Base-by-base conservation (phyloP, 2,888 invertebrate genomes). In the Ormia ochracea region DNA sequence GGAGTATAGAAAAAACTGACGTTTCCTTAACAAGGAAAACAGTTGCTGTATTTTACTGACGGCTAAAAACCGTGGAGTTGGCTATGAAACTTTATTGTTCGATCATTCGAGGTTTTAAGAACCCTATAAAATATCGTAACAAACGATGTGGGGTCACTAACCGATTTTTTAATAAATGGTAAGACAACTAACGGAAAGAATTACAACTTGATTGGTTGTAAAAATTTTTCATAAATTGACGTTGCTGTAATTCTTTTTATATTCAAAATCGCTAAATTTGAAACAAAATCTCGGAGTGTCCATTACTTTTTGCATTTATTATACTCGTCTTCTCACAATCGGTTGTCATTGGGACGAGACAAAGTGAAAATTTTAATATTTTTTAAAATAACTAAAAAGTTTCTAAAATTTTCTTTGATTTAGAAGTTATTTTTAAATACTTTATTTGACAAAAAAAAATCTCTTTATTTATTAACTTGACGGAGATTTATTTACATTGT, bases 321-420 rank as follows among this genome's bases (percentile, higher is more conserved):
- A 19, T 43, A 66, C 50, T 70, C 72, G 36, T 72, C 48, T 72
- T 54, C 41, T 65, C 50, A 33, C 50, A 52, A 65, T 76, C 68
- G 76, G 80, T 68, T 80, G 76, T 76, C 72, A 41, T 70, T 80
- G 72, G 45, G 48, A 45, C 61, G 76, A 73, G 72, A 72, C 59
- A 31, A 26, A 56, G 59, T 63, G 69, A 63, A 69, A 80, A 73
- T 63, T 63, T 69, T 63, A 59, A 43, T 74, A 75, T 72, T 43
- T 74, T 74, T 58, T 61, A 61, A 66, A 66, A 65, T 54, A 56
- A 63, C 2, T 56, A 43, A 58, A 70, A 61, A 69, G 65, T 59
- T 50, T 52, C 23, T 58, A 12, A 78, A 73, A 66, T 75, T 75
- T 65, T 65, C 43, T 28, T 58, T 26, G 50, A 59, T 4, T 36